These are phyloP conservation scores for Hedya salicella DNA, from an alignment of 2,888 invertebrate genomes.

Conservation along the genomic window DNA sequence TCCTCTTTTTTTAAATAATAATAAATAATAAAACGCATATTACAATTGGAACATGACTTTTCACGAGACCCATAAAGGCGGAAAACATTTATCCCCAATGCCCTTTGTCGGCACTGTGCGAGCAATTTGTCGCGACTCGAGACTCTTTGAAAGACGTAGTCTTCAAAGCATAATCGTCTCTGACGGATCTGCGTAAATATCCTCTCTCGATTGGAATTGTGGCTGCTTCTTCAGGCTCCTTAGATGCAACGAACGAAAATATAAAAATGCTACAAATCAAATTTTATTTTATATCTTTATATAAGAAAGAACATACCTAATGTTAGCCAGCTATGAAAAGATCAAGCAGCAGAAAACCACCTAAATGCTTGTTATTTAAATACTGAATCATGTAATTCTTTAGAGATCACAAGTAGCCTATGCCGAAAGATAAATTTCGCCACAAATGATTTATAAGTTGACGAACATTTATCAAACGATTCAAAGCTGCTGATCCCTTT, in stretches of 20 bases:
- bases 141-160: conserved; percentile 46
- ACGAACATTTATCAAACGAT: conserved; percentile 65
- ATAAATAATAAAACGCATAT: too few species aligned
- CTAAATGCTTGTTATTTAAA: not conserved
- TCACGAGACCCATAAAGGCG: conserved; percentile 51
- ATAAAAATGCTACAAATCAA: not conserved
- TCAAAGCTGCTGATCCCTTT: conserved; percentile 66
- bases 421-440: conserved; percentile 36
- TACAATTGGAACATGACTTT: conserved; percentile 36
- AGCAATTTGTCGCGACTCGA: conserved; percentile 55
- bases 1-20: too few species aligned
- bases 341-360: not conserved
- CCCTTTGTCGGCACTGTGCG: conserved; percentile 56
- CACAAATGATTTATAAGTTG: conserved; percentile 47
- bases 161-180: conserved; percentile 47
- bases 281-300: too few species aligned
- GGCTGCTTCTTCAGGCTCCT: conserved; percentile 25
- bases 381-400: not conserved
- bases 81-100: conserved; percentile 58
- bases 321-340: not conserved
- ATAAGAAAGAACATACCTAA: too few species aligned
- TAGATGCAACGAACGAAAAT: conserved; percentile 1
- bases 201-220: conserved; percentile 41
- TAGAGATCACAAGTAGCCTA: conserved; percentile 32
- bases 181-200: conserved; percentile 47